Conservation (phyloP, 2,797 vertebrate genomes). For the Trachurus trachurus region DNA sequence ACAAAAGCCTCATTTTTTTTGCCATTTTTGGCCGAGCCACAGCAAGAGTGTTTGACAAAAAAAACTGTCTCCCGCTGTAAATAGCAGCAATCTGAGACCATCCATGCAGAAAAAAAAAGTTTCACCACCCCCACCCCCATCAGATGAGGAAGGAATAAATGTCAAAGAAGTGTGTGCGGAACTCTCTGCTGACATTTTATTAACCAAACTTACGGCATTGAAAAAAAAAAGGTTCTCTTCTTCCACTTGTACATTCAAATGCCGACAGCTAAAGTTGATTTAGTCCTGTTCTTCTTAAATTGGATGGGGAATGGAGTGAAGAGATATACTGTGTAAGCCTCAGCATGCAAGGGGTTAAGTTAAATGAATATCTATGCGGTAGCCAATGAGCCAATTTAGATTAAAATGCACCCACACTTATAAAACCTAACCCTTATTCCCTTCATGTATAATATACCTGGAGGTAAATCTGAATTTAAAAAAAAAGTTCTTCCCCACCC, state of each 20-base stretch:
- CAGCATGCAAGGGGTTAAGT: not conserved
- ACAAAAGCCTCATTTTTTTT: too few relatives aligned
- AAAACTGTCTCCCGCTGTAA: not conserved
- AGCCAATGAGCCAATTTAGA: not conserved
- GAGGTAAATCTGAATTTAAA: not conserved
- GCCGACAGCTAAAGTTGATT: not conserved
- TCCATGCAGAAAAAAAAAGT: not conserved
- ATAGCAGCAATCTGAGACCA: slow-evolving; percentile 1
- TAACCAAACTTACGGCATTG: not conserved
- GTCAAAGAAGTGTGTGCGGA: not conserved
- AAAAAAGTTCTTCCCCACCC: not conserved
- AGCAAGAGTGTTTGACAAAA: not conserved
- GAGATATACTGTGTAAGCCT: too few relatives aligned
- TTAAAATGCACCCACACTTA: not conserved
- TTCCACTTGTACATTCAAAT: not conserved
- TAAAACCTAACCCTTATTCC: not conserved
- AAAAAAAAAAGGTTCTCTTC: not conserved
- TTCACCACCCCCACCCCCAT: not conserved
- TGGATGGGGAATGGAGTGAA: too few relatives aligned
- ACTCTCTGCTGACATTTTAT: slow-evolving; percentile 1
- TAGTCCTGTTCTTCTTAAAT: not conserved
- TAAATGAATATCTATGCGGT: not conserved
- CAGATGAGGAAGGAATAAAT: slow-evolving; percentile 15
- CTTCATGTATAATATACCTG: not conserved
- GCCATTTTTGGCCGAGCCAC: too few relatives aligned